A percentile compares a stretch with the other conserved stretches of the same genome.
Evolutionary conservation across 2,113 vertebrate genomes (phyloP).

Genomic region (Atractosteus spatula): DNA sequence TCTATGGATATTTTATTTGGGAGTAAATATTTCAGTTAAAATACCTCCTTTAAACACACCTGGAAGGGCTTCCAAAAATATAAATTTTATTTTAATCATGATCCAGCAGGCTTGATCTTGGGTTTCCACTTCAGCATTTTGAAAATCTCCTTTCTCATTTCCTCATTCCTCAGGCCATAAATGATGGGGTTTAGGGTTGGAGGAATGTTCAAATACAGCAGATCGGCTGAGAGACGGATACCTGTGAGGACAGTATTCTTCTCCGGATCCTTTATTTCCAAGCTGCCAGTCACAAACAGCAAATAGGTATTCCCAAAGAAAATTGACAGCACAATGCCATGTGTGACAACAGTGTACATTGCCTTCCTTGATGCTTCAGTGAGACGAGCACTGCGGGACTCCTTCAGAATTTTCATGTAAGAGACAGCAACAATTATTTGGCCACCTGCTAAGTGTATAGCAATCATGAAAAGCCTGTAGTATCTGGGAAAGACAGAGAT

Average conservation of each 20-base stretch:
- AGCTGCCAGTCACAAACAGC: slow-evolving; percentile 10
- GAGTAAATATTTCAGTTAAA: too few relatives aligned
- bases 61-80: too few relatives aligned
- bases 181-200: background rate
- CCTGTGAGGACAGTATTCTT: background rate
- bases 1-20: too few relatives aligned
- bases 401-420: slow-evolving; percentile 8
- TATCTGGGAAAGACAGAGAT: slow-evolving; percentile 1
- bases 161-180: background rate
- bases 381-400: background rate
- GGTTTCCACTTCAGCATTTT: slow-evolving; percentile 5
- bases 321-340: background rate
- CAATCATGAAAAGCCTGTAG: background rate
- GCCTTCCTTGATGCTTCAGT: slow-evolving; percentile 2
- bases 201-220: background rate
- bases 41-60: too few relatives aligned
- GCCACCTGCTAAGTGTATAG: background rate
- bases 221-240: background rate
- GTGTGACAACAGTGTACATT: background rate
- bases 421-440: background rate
- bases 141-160: background rate
- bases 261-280: background rate
- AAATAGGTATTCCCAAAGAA: slow-evolving; percentile 6
- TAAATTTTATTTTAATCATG: background rate
- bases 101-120: background rate